These are phyloP conservation scores for Okamejei kenojei DNA, from an alignment of 2,797 vertebrate species.

Conservation along the genomic window DNA sequence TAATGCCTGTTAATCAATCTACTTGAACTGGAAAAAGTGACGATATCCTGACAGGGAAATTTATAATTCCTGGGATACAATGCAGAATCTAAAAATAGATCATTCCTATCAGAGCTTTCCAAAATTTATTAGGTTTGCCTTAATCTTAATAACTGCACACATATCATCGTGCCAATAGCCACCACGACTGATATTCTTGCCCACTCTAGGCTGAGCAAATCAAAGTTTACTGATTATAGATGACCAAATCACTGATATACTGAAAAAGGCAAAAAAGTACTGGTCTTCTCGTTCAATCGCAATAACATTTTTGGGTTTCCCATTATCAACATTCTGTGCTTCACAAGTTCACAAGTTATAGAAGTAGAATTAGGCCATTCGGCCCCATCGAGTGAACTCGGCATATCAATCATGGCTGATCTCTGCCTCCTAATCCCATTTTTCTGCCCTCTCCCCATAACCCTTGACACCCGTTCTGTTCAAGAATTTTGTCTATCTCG, in stretches of 20 bases:
- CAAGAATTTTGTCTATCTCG: too few relatives aligned
- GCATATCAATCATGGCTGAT: too few relatives aligned
- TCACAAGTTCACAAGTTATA: too few relatives aligned
- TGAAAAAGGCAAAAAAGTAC: too few relatives aligned
- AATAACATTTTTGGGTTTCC: too few relatives aligned
- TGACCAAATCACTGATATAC: neutral
- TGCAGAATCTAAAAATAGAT: neutral
- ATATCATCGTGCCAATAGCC: neutral
- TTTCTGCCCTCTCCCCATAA: too few relatives aligned
- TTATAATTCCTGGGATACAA: neutral
- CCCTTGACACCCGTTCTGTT: too few relatives aligned
- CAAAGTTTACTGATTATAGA: neutral
- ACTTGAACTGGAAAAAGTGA: neutral
- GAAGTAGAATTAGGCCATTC: too few relatives aligned
- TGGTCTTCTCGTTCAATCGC: too few relatives aligned
- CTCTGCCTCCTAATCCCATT: too few relatives aligned
- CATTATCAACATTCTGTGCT: too few relatives aligned
- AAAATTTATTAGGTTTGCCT: neutral
- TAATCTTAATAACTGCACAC: neutral
- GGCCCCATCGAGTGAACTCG: too few relatives aligned
- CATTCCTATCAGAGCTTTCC: neutral
- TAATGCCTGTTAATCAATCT: neutral
- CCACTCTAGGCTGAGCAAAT: neutral
- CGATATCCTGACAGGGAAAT: neutral
- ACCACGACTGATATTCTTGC: neutral